Percentiles rank a stretch among this genome's conserved stretches.
These are phyloP conservation scores for Leptoclinus maculatus DNA, from an alignment of 2,797 vertebrate genomes.

Conservation along the genomic window DNA sequence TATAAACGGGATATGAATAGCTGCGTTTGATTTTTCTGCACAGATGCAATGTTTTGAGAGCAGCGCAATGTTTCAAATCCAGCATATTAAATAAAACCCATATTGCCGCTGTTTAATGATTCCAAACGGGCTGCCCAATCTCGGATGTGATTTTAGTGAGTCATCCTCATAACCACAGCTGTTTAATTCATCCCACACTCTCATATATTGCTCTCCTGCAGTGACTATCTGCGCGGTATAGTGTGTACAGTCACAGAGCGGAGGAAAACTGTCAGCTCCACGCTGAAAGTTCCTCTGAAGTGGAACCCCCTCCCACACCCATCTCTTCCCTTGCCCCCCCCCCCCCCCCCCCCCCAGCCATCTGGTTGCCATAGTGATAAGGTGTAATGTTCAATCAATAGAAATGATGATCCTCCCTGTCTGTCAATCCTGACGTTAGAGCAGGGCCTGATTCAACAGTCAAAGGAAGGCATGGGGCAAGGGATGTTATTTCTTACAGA, in stretches of 20 bases:
- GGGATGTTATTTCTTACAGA: slow-evolving; percentile 8
- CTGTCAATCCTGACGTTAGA: slow-evolving; percentile 27
- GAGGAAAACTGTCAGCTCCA: slow-evolving; percentile 13
- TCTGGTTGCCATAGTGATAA: slow-evolving; percentile 49
- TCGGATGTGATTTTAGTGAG: slow-evolving; percentile 56
- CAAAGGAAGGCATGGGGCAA: background rate
- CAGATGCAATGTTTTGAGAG: slow-evolving; percentile 22
- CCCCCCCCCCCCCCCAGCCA: slow-evolving; percentile 11
- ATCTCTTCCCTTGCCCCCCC: slow-evolving; percentile 13
- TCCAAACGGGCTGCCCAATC: slow-evolving; percentile 34
- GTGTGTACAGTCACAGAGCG: background rate
- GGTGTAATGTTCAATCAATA: slow-evolving; percentile 68
- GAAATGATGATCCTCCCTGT: slow-evolving; percentile 45
- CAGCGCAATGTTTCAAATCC: slow-evolving; percentile 30
- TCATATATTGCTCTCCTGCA: slow-evolving; percentile 44
- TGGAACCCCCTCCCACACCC: slow-evolving; percentile 25
- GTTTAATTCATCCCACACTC: slow-evolving; percentile 46
- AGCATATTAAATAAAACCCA: slow-evolving; percentile 38
- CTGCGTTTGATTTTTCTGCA: slow-evolving; percentile 38
- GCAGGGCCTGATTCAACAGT: slow-evolving; percentile 3
- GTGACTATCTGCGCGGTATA: slow-evolving; percentile 2
- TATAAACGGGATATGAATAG: slow-evolving; percentile 24
- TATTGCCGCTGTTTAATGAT: slow-evolving; percentile 46
- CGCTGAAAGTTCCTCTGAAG: slow-evolving; percentile 48
- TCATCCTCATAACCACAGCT: slow-evolving; percentile 54